phyloP scores from a whole-genome alignment of 2,888 invertebrate species.

The Criorhina ranunculi region DNA sequence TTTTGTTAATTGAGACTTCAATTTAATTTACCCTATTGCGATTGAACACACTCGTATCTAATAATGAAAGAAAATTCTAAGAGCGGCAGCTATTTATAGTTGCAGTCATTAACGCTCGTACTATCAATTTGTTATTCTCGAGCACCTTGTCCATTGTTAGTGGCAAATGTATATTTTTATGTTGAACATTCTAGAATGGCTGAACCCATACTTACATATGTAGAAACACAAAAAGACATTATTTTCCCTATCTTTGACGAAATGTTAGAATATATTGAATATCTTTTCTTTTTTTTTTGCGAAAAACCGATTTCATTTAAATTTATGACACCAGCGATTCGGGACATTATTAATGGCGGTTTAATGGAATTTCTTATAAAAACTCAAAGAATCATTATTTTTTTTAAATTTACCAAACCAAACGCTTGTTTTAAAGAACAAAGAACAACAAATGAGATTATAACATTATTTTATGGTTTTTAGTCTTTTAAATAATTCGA shows the following conservation, averaged over 20 bases:
- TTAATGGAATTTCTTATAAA: conserved; percentile 18
- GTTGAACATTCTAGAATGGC: conserved; percentile 59
- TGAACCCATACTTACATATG: conserved; percentile 12
- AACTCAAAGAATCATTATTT: neutral
- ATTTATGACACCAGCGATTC: conserved; percentile 3
- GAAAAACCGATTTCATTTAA: conserved; percentile 2
- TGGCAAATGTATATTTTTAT: conserved; percentile 47
- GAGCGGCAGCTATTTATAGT: conserved; percentile 34
- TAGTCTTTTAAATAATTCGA: neutral
- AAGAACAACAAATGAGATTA: neutral
- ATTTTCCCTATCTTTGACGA: conserved; percentile 4
- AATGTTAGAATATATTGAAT: conserved; percentile 13
- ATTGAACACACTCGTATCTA: conserved; percentile 1
- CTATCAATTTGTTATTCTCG: conserved; percentile 47
- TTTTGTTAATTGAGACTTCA: neutral
- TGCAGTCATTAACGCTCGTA: conserved; percentile 49
- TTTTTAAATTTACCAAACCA: neutral
- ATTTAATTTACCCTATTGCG: conserved; percentile 37
- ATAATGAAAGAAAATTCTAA: conserved; percentile 23
- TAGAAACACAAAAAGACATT: neutral
- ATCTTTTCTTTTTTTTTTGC: neutral
- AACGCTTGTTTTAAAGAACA: neutral
- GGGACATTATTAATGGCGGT: neutral
- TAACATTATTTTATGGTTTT: conserved; percentile 1
- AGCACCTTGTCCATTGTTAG: conserved; percentile 61